A percentile compares a stretch with the other conserved stretches of the same genome.
Conservation (phyloP, 2,113 vertebrate genomes). For the Oxyura jamaicensis region DNA sequence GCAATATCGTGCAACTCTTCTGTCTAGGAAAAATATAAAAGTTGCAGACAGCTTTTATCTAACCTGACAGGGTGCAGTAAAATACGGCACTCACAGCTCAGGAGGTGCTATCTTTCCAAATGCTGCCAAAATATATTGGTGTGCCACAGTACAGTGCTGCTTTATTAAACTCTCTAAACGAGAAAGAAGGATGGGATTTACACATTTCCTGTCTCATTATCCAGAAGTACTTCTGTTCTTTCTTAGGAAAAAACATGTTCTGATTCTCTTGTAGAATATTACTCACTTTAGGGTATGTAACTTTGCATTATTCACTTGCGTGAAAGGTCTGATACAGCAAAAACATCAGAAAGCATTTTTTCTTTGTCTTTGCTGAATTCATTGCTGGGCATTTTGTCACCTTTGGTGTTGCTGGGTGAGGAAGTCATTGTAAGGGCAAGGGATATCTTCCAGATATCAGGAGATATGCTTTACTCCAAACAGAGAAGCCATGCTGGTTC, state of each 20-base stretch:
- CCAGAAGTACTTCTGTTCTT: constrained; percentile 15
- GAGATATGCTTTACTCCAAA: neutral
- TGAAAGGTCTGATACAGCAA: neutral
- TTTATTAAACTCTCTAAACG: constrained; percentile 13
- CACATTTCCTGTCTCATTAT: constrained; percentile 8
- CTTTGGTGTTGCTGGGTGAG: neutral
- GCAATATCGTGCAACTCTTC: neutral
- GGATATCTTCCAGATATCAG: neutral
- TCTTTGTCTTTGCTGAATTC: neutral
- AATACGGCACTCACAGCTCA: neutral
- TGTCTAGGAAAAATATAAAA: constrained; percentile 57
- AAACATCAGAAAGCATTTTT: neutral
- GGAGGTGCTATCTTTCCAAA: constrained; percentile 49
- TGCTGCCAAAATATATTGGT: constrained; percentile 28
- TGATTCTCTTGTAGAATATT: neutral
- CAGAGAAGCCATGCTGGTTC: neutral
- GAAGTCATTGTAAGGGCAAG: neutral
- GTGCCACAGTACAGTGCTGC: constrained; percentile 13
- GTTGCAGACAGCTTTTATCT: constrained; percentile 57
- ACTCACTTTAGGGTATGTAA: neutral
- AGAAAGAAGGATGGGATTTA: constrained; percentile 35
- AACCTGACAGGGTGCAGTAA: constrained; percentile 36
- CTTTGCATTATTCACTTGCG: neutral
- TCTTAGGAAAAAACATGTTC: neutral
- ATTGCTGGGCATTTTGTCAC: neutral